Percentiles rank a stretch among this genome's conserved stretches.
Conservation (phyloP, 2,113 vertebrate species). For the Gallinago undulata region DNA sequence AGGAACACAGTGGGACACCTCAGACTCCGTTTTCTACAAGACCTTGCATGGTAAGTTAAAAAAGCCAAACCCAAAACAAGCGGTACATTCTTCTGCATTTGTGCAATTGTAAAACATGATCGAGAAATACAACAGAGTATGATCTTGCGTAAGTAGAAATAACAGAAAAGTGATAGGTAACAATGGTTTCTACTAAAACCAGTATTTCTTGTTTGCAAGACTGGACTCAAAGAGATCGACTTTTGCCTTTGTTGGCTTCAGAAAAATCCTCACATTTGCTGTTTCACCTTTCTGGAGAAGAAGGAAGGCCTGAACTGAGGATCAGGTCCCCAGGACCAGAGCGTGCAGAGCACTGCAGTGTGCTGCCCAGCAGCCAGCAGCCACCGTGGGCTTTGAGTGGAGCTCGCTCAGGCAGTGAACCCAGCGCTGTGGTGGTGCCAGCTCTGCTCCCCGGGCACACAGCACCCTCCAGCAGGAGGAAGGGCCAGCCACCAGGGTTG, state of each 20-base stretch:
- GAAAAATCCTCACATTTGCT: background rate
- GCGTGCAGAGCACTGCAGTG: rapidly evolving
- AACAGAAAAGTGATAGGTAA: background rate
- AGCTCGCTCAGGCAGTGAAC: background rate
- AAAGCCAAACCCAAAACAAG: background rate
- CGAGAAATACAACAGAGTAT: background rate
- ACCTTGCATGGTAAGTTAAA: background rate
- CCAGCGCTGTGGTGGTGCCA: background rate
- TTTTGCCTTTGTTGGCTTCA: background rate
- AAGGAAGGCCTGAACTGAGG: background rate
- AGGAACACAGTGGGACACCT: background rate
- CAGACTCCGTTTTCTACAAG: background rate
- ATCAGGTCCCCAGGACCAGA: background rate
- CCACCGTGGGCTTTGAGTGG: rapidly evolving
- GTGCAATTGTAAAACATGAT: background rate
- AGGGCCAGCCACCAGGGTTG: background rate
- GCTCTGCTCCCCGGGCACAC: background rate
- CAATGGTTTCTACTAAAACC: background rate
- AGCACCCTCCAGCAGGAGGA: background rate
- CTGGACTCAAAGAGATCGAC: background rate
- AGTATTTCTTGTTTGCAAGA: background rate
- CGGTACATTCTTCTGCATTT: background rate
- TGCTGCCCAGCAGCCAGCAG: background rate
- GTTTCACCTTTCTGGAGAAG: background rate
- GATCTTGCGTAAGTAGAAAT: background rate